Conservation (phyloP, 2,888 invertebrate genomes). For the Noctua janthe region DNA sequence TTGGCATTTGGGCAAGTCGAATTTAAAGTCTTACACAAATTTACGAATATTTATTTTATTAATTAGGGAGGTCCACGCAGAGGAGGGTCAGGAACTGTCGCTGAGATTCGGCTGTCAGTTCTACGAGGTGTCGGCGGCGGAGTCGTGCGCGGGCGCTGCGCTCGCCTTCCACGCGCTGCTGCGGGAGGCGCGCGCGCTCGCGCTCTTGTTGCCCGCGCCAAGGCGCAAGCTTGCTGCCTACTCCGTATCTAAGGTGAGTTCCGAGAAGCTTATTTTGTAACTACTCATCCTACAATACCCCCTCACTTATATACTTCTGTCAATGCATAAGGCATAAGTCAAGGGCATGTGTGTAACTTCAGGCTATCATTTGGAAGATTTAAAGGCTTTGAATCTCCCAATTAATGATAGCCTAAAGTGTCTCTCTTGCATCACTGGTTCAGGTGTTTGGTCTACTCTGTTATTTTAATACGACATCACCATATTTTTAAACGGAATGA, state of each 20-base stretch:
- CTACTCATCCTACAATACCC: background rate
- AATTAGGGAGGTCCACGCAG: conserved; percentile 93
- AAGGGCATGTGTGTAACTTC: background rate
- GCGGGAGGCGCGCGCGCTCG: conserved; percentile 94
- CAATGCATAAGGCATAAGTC: background rate
- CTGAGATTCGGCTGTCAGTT: conserved; percentile 95
- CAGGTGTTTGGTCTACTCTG: background rate
- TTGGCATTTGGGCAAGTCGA: background rate
- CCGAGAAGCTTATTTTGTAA: background rate
- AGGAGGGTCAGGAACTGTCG: conserved; percentile 95
- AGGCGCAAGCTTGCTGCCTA: conserved; percentile 94
- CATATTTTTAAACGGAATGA: background rate
- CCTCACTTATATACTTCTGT: background rate
- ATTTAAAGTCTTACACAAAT: background rate
- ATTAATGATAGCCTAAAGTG: background rate
- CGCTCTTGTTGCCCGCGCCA: conserved; percentile 92
- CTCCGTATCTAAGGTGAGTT: conserved; percentile 93
- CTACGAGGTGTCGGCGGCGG: conserved; percentile 96
- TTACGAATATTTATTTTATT: conserved; percentile 9
- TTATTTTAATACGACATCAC: background rate
- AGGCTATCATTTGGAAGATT: background rate
- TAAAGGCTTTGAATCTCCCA: background rate
- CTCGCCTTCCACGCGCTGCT: conserved; percentile 94
- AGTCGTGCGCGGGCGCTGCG: conserved; percentile 95
- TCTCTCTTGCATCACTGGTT: background rate